Conservation (phyloP, 2,797 vertebrate species). For the Hoplostethus atlanticus region DNA sequence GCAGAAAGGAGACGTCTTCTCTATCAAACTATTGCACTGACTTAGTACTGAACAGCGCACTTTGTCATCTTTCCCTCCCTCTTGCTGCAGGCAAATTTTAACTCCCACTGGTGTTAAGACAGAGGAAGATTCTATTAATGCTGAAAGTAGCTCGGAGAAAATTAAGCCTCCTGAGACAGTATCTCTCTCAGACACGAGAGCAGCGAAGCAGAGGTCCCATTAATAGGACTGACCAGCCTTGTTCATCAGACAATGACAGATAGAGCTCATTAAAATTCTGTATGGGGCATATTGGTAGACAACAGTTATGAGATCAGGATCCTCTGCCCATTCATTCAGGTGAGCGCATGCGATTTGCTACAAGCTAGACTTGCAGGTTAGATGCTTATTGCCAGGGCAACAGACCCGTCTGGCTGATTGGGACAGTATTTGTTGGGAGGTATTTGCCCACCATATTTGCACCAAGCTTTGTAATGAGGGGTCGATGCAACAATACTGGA, state of each 20-base stretch:
- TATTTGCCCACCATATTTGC: too few relatives aligned
- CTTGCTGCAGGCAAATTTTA: constrained; percentile 3
- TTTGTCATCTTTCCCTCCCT: background rate
- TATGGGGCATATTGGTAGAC: constrained; percentile 60
- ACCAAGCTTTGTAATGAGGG: too few relatives aligned
- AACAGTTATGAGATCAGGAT: constrained; percentile 35
- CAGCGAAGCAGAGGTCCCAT: constrained; percentile 46
- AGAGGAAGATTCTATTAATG: constrained; percentile 54
- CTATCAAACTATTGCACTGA: background rate
- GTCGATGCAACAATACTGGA: too few relatives aligned
- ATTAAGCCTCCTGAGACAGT: constrained; percentile 53
- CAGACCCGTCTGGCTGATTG: too few relatives aligned
- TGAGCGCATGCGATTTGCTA: constrained; percentile 33
- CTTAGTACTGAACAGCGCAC: background rate
- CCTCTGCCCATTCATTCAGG: constrained; percentile 31
- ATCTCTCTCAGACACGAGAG: constrained; percentile 53
- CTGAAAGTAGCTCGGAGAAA: constrained; percentile 44
- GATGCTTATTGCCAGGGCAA: too few relatives aligned
- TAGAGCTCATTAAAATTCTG: constrained; percentile 57
- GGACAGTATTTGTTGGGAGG: too few relatives aligned
- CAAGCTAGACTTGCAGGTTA: background rate
- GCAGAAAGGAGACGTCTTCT: background rate
- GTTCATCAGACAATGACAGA: constrained; percentile 65
- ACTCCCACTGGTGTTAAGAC: constrained; percentile 33
- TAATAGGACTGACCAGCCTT: constrained; percentile 44